Percentiles rank a stretch among this genome's conserved stretches.
These are phyloP conservation scores for Therioaphis trifolii DNA, from an alignment of 2,888 invertebrate genomes.

Conservation along the genomic window DNA sequence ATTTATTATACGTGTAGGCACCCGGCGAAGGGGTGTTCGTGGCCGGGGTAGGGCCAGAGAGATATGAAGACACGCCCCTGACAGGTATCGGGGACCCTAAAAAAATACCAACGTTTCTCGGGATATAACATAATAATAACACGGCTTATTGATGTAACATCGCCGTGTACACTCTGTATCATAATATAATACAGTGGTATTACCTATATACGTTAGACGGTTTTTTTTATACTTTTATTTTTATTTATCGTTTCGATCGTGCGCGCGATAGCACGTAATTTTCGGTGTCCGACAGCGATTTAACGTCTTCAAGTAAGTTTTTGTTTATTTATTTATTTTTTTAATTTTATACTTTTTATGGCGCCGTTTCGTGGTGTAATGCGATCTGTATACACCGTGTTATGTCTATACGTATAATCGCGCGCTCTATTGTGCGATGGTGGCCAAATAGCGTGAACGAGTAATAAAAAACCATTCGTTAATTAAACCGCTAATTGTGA, in stretches of 20 bases:
- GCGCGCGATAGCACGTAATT: not conserved
- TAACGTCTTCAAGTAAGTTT: slow-evolving; percentile 26
- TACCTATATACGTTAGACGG: not conserved
- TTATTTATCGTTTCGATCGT: slow-evolving; percentile 24
- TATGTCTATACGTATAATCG: not conserved
- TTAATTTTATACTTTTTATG: not conserved
- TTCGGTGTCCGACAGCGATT: not conserved
- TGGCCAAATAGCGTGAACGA: not conserved
- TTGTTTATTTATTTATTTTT: slow-evolving; percentile 4
- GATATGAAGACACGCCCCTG: slow-evolving; percentile 57
- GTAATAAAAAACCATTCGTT: not conserved
- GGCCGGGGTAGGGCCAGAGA: slow-evolving; percentile 19
- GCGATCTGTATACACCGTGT: too few relatives aligned
- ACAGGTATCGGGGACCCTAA: slow-evolving; percentile 53
- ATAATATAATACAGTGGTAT: not conserved
- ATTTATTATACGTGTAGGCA: not conserved
- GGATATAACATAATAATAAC: slow-evolving; percentile 36
- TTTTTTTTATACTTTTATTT: slow-evolving; percentile 2
- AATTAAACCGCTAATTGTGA: slow-evolving; percentile 37
- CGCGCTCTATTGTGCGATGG: not conserved
- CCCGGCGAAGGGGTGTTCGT: slow-evolving; percentile 34
- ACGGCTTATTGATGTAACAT: slow-evolving; percentile 56
- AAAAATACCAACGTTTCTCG: slow-evolving; percentile 52
- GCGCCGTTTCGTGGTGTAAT: not conserved
- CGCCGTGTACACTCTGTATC: not conserved